Percentiles rank a stretch among this genome's conserved stretches.
Conservation (phyloP, 2,113 vertebrate species). For the Burhinus oedicnemus region DNA sequence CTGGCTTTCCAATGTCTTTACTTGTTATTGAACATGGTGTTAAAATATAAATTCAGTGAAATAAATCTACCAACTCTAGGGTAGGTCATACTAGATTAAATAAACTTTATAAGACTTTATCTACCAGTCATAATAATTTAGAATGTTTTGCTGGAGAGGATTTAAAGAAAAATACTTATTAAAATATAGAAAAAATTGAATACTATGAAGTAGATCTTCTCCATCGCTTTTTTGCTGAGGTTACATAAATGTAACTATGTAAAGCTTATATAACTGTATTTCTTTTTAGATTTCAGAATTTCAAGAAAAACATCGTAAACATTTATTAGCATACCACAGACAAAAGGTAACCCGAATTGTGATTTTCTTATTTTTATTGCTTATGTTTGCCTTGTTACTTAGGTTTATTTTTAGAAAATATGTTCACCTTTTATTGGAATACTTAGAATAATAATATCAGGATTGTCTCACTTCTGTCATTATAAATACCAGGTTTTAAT, state of each 20-base stretch:
- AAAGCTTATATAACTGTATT: background rate
- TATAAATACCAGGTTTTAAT: background rate
- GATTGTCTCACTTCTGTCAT: background rate
- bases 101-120: background rate
- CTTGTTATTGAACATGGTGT: background rate
- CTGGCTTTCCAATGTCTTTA: conserved; percentile 1
- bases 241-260: background rate
- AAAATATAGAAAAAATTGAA: background rate
- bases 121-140: background rate
- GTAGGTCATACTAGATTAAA: background rate
- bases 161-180: background rate
- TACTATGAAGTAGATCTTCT: background rate
- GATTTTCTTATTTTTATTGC: background rate
- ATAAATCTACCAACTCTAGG: background rate
- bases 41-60: background rate
- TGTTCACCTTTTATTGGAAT: background rate
- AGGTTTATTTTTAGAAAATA: background rate
- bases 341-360: conserved; percentile 77
- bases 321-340: conserved; percentile 78
- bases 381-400: background rate
- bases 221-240: background rate
- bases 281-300: conserved; percentile 84
- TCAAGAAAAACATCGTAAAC: conserved; percentile 86
- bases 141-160: background rate
- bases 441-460: background rate